These are phyloP conservation scores for Mobula hypostoma DNA, from an alignment of 2,113 vertebrate genomes.

Conservation along the genomic window DNA sequence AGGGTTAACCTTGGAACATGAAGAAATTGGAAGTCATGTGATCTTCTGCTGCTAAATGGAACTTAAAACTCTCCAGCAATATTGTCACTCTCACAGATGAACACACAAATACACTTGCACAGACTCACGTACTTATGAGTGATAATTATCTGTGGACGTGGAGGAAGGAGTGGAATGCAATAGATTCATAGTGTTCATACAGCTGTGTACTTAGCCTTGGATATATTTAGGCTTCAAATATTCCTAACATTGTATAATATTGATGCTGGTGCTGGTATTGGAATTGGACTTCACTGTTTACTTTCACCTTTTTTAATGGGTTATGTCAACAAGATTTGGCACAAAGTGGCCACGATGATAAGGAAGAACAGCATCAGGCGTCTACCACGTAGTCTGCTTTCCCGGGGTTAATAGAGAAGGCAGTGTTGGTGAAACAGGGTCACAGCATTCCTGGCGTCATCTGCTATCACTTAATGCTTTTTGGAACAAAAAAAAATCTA, in stretches of 20 bases:
- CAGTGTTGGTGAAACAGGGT: background rate
- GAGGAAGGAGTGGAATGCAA: background rate
- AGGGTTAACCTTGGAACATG: background rate
- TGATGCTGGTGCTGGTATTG: background rate
- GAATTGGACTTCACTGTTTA: background rate
- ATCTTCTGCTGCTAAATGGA: background rate
- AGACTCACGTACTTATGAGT: no score
- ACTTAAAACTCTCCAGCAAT: background rate
- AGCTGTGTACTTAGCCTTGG: no score
- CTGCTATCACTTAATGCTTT: background rate
- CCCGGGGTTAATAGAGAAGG: conserved; percentile 1
- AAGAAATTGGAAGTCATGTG: background rate
- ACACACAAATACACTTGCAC: background rate
- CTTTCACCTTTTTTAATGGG: background rate
- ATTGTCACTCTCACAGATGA: no score
- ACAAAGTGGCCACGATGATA: background rate
- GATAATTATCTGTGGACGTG: background rate
- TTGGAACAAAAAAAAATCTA: background rate
- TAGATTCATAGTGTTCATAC: no score
- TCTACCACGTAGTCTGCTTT: background rate
- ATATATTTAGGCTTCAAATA: background rate
- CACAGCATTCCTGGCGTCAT: conserved; percentile 13
- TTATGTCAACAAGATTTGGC: conserved; percentile 3
- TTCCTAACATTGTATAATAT: background rate
- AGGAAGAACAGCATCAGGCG: background rate